These are phyloP conservation scores for Cynocephalus volans DNA, from an alignment of 2,113 vertebrate genomes.

Conservation along the genomic window DNA sequence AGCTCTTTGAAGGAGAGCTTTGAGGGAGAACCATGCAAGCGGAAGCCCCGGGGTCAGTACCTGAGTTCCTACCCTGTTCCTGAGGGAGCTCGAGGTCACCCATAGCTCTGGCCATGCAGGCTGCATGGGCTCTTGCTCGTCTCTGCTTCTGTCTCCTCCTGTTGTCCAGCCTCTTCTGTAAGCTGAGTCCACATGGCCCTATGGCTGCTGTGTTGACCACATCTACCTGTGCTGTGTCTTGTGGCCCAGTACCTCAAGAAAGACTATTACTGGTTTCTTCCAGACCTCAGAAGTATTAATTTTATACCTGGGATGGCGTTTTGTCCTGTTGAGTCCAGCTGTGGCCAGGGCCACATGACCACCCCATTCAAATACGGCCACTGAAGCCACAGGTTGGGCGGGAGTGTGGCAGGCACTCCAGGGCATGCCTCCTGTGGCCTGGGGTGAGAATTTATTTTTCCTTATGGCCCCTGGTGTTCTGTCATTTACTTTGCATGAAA, in stretches of 20 bases:
- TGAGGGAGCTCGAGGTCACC: no score
- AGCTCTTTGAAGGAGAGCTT: neutral
- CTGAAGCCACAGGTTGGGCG: accelerated
- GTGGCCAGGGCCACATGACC: neutral
- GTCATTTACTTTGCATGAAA: neutral
- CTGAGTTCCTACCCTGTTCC: neutral
- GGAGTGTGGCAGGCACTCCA: neutral
- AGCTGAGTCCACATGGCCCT: accelerated
- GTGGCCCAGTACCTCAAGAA: neutral
- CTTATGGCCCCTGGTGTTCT: accelerated
- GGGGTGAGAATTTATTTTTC: neutral
- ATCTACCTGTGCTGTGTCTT: no score
- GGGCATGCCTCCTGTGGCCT: neutral
- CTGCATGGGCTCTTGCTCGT: accelerated
- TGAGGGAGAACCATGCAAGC: neutral
- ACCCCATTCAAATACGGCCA: no score
- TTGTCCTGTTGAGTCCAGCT: neutral
- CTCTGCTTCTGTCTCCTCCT: neutral
- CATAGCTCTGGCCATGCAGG: accelerated
- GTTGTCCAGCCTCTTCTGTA: neutral
- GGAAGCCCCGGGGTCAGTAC: neutral
- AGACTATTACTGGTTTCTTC: accelerated
- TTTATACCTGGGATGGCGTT: neutral
- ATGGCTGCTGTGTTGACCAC: neutral
- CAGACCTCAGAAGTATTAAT: neutral